Conservation (phyloP, 2,888 invertebrate species). For the Sarcophaga rosellei region DNA sequence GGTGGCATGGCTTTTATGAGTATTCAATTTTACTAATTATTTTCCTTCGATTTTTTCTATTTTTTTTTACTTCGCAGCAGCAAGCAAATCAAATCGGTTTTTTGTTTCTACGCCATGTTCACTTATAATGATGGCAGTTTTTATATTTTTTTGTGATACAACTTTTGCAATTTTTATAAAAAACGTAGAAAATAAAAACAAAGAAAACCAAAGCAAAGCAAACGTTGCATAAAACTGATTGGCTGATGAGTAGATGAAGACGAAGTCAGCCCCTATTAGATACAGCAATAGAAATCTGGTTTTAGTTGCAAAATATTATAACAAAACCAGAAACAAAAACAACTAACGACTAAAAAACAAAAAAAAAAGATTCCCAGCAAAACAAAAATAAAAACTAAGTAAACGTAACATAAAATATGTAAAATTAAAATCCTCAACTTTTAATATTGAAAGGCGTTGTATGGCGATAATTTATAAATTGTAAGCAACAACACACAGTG, state of each 20-base stretch:
- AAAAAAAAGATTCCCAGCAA: too few species aligned
- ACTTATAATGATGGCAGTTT: conserved; percentile 46
- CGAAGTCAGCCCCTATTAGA: background rate
- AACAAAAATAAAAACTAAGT: background rate
- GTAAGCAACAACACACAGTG: background rate
- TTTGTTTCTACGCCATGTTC: conserved; percentile 25
- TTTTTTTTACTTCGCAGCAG: background rate
- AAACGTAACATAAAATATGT: conserved; percentile 15
- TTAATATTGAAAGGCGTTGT: conserved; percentile 50
- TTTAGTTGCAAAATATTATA: conserved; percentile 6
- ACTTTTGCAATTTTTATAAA: conserved; percentile 61
- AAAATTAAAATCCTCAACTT: conserved; percentile 22
- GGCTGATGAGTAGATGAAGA: conserved; percentile 72
- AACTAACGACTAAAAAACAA: background rate
- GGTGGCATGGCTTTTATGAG: conserved; percentile 68
- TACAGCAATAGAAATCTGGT: conserved; percentile 59
- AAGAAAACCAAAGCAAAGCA: conserved; percentile 14
- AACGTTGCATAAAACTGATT: conserved; percentile 77
- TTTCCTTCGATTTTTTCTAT: conserved; percentile 4
- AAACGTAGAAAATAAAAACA: conserved; percentile 51
- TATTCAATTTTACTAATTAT: conserved; percentile 32
- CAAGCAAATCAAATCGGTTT: conserved; percentile 56
- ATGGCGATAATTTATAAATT: conserved; percentile 11
- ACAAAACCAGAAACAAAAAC: conserved; percentile 1
- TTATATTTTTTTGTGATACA: conserved; percentile 35